A percentile compares a stretch with the other conserved stretches of the same genome.
Evolutionary conservation across 1,140 invertebrate genomes (phyloP).

Genomic region (Scylla paramamosain): DNA sequence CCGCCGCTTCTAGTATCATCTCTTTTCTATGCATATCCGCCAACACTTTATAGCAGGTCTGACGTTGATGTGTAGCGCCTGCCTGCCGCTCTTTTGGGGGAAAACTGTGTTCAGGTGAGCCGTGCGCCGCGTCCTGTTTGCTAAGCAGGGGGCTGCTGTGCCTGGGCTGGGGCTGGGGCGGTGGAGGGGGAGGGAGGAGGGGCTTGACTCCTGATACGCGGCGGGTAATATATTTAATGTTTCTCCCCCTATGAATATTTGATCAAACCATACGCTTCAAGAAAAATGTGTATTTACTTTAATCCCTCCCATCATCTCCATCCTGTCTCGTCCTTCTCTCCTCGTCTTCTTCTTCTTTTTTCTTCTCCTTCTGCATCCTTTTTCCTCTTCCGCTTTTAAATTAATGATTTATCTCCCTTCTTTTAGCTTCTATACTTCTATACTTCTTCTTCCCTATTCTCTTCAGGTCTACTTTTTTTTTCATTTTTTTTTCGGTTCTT

Average conservation of each 20-base stretch:
- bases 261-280: background rate
- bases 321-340: too few species aligned
- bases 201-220: background rate
- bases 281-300: background rate
- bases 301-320: background rate
- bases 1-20: background rate
- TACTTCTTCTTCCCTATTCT: background rate
- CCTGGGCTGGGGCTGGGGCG: background rate
- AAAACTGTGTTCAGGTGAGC: conserved; percentile 10
- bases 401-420: too few species aligned
- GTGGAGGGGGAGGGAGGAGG: background rate
- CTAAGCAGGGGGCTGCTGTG: background rate
- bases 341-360: too few species aligned
- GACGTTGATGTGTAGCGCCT: background rate
- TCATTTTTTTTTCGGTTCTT: too few species aligned
- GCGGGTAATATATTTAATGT: conserved; percentile 23
- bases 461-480: background rate
- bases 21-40: background rate
- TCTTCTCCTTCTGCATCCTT: too few species aligned
- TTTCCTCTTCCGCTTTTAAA: too few species aligned
- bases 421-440: background rate
- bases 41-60: conserved; percentile 2
- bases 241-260: background rate
- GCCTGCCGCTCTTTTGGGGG: background rate
- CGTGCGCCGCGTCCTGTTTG: background rate